Evolutionary conservation across 2,113 vertebrate species (phyloP), one percentile per base, ranked within the genome.

Genomic region (Menura novaehollandiae): DNA sequence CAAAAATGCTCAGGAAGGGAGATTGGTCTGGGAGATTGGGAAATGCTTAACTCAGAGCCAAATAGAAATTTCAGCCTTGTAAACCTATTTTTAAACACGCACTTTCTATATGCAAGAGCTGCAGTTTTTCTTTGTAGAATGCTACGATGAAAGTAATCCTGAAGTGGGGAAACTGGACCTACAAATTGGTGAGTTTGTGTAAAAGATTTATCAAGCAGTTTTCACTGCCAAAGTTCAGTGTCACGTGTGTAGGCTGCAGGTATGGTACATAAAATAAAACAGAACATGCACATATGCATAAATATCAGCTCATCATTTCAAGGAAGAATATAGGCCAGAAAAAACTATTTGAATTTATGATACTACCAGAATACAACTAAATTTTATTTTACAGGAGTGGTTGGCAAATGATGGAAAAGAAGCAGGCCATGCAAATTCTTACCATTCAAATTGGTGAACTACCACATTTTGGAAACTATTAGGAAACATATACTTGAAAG

Each of bases 1-100:
- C 13, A 12, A 77, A 79, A 89, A 85, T 0, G 1, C 46, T 62
- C 43, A 17, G 44, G 56, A 64, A 85, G 41, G 68, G 28, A 88
- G 37, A 78, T 24, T 2, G 1, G 21, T 6, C 68, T 67, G 18
- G 0, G 2, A 67, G 39, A 60, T 1, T n/a, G 49, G 63, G 76
- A 89, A 91, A 66, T 13, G 37, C 63, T 84, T 55, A 72, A 39
- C 46, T n/a, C 63, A 39, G 71, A 88, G 53, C 19, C 67, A 84
- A 63, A 85, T 0, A 80, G 43, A 79, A 80, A 74, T 30, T 51
- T 22, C 75, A 66, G 68, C 33, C 39, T 67, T 1, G 0, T 51
- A 84, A 64, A 66, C 13, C 18, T 20, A 8, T 51, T 69, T 76
- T 51, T 43, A 71, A 93, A 74, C 24, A 59, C 69, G 44, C 55